Evolutionary conservation across 2,113 vertebrate species (phyloP).

Genomic region (Ochotona curzoniae): DNA sequence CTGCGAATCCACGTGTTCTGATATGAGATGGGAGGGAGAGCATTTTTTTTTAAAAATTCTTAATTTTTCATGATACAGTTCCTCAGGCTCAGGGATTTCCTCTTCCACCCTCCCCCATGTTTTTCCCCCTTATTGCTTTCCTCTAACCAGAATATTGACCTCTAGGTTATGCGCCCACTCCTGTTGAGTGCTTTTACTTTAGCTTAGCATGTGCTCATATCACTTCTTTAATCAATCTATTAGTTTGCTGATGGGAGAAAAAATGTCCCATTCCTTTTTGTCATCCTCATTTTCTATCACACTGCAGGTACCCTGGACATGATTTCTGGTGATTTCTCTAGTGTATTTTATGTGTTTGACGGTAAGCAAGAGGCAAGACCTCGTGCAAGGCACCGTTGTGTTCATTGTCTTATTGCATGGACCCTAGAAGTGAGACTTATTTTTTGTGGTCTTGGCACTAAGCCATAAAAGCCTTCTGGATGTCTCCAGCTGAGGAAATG

Average conservation of each 20-base stretch:
- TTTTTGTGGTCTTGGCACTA: background rate
- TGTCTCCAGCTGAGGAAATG: background rate
- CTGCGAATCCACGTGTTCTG: too few species aligned
- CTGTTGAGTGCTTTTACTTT: background rate
- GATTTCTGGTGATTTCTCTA: background rate
- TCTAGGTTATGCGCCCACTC: too few species aligned
- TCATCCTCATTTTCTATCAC: background rate
- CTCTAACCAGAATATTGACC: too few species aligned
- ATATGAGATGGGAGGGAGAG: too few species aligned
- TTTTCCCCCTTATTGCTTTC: too few species aligned
- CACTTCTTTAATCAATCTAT: background rate
- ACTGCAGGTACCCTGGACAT: background rate
- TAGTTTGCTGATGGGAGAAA: background rate
- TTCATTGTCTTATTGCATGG: background rate
- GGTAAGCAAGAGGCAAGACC: background rate
- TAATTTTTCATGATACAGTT: too few species aligned
- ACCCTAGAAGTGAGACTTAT: background rate
- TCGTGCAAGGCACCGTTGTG: background rate
- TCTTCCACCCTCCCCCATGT: too few species aligned
- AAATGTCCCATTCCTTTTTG: background rate
- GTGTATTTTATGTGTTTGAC: background rate
- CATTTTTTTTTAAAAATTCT: too few species aligned
- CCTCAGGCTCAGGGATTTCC: too few species aligned
- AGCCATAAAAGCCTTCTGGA: background rate
- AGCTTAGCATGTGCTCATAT: background rate